Evolutionary conservation across 2,113 vertebrate species (phyloP).

Genomic region (Anseranas semipalmata): DNA sequence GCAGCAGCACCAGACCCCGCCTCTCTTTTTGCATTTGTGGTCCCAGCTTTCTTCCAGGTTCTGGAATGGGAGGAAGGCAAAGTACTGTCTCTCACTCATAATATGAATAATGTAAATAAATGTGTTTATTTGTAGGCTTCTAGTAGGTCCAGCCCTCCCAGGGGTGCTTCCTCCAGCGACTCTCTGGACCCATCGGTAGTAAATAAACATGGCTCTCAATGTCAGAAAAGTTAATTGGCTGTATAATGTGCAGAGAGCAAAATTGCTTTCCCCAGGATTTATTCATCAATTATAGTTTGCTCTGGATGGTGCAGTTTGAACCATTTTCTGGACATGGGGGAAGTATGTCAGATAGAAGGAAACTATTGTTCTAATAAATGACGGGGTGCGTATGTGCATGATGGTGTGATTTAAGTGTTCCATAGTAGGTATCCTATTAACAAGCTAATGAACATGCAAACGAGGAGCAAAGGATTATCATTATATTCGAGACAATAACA

Average conservation of each 20-base stretch:
- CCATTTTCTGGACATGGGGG: neutral
- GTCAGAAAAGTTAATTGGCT: neutral
- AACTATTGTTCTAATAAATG: neutral
- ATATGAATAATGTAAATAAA: neutral
- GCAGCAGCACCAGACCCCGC: neutral
- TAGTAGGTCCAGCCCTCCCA: neutral
- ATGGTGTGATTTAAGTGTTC: neutral
- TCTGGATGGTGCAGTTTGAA: neutral
- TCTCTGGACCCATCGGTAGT: neutral
- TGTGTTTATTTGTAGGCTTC: neutral
- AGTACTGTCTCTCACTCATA: neutral
- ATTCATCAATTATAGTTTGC: neutral
- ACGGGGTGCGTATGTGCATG: neutral
- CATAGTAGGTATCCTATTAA: neutral
- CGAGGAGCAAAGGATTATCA: neutral
- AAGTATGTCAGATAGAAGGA: neutral
- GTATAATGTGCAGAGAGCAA: neutral
- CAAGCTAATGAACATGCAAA: neutral
- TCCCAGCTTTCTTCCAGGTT: neutral
- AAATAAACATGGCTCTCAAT: neutral
- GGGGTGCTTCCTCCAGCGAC: neutral
- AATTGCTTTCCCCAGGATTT: neutral
- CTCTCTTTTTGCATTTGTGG: neutral
- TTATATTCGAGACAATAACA: neutral
- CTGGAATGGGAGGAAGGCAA: neutral